Evolutionary conservation across 2,888 invertebrate genomes (phyloP).

Genomic region (Tenodera sinensis): DNA sequence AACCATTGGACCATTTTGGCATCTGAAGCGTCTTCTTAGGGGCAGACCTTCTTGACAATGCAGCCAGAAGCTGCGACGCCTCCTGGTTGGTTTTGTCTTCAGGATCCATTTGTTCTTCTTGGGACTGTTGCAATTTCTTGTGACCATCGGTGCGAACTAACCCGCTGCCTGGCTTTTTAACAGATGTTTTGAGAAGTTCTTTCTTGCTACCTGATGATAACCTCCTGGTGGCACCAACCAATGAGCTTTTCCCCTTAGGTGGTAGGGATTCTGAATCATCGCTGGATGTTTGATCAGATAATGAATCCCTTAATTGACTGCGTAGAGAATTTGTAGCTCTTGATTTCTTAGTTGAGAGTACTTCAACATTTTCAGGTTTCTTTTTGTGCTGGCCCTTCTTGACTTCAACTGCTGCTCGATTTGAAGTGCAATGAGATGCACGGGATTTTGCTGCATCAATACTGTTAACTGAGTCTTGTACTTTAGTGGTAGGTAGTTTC

Average conservation of each 20-base stretch:
- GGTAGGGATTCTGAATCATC: neutral
- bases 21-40: constrained; percentile 47
- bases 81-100: constrained; percentile 35
- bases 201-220: constrained; percentile 10
- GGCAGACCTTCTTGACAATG: neutral
- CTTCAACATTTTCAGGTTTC: neutral
- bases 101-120: neutral
- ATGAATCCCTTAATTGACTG: constrained; percentile 12
- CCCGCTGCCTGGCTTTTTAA: neutral
- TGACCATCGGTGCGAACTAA: neutral
- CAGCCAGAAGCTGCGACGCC: neutral
- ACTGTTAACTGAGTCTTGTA: neutral
- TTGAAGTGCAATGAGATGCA: neutral
- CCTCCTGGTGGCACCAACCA: neutral
- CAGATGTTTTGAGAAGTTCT: neutral
- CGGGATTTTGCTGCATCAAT: neutral
- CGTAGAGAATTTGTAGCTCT: constrained; percentile 16
- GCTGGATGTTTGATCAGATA: neutral
- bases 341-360: neutral
- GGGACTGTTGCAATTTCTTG: neutral
- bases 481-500: neutral
- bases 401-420: neutral
- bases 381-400: neutral
- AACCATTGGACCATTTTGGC: constrained; percentile 85
- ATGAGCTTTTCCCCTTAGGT: neutral